Conservation (phyloP, 2,113 vertebrate genomes). For the Nesoenas mayeri region DNA sequence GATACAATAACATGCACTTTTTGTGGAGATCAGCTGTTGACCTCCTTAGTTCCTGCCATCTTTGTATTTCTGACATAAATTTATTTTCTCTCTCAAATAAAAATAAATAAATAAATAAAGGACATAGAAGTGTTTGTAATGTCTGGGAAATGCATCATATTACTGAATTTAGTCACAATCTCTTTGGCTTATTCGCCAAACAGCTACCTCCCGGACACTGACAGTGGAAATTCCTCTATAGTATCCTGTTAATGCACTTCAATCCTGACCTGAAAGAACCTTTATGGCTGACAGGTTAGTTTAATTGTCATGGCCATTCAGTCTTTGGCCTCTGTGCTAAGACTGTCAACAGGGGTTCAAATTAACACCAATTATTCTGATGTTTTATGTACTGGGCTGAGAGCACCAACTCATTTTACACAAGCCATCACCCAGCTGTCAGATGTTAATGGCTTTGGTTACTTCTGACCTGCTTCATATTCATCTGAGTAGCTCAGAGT, state of each 20-base stretch:
- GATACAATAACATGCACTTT: neutral
- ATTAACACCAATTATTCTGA: slow-evolving; percentile 77
- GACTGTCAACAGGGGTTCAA: slow-evolving; percentile 71
- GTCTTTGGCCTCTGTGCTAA: slow-evolving; percentile 68
- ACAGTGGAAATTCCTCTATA: slow-evolving; percentile 24
- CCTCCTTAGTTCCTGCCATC: neutral
- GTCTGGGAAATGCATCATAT: neutral
- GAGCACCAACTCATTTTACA: slow-evolving; percentile 63
- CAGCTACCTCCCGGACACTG: neutral
- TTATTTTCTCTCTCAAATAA: neutral
- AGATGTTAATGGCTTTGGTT: slow-evolving; percentile 64
- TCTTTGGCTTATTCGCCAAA: neutral
- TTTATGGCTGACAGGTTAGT: slow-evolving; percentile 53
- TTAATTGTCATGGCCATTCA: slow-evolving; percentile 64
- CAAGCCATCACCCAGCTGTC: slow-evolving; percentile 68
- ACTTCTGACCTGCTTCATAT: slow-evolving; percentile 59
- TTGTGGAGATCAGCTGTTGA: neutral
- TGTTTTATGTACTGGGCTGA: slow-evolving; percentile 67
- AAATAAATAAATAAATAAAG: neutral
- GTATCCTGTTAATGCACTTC: slow-evolving; percentile 58
- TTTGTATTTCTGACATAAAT: neutral
- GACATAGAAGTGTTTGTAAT: neutral
- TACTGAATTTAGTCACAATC: neutral
- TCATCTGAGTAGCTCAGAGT: slow-evolving; percentile 47
- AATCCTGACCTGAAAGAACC: slow-evolving; percentile 61